Evolutionary conservation across 2,797 vertebrate genomes (phyloP).

Genomic region (Smutsia temminckii): DNA sequence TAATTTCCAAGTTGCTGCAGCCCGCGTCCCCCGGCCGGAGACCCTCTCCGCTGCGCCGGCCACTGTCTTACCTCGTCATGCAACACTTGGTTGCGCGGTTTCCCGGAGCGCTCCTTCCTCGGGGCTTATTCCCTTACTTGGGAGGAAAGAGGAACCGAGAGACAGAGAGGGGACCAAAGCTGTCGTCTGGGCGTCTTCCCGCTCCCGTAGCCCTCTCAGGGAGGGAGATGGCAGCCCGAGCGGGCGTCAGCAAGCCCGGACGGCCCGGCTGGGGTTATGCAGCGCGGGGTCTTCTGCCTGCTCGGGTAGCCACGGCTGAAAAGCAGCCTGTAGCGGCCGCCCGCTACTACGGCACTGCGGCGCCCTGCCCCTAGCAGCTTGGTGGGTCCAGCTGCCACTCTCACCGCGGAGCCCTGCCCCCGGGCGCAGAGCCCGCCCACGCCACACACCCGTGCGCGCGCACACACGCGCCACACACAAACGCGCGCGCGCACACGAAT

Average conservation of each 20-base stretch:
- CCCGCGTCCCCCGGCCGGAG: not conserved
- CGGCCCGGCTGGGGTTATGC: not conserved
- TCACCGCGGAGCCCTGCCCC: constrained; percentile 69
- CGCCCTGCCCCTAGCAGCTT: constrained; percentile 63
- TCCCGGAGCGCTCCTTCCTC: constrained; percentile 52
- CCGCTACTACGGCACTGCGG: constrained; percentile 76
- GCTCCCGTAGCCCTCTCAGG: constrained; percentile 40
- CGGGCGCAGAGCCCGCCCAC: constrained; percentile 68
- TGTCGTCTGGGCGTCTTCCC: constrained; percentile 50
- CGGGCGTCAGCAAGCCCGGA: not conserved
- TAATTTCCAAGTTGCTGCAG: constrained; percentile 52
- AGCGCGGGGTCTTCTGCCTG: not conserved
- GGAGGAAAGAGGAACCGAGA: constrained; percentile 72
- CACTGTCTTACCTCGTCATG: constrained; percentile 74
- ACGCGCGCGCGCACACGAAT: not conserved
- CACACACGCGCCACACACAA: not conserved
- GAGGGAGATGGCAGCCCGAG: not conserved
- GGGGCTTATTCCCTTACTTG: constrained; percentile 74
- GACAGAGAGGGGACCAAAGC: constrained; percentile 59
- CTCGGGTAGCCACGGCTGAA: not conserved
- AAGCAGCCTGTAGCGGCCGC: not conserved
- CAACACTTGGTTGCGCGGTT: constrained; percentile 71
- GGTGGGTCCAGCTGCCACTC: constrained; percentile 75
- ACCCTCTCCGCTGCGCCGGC: not conserved
- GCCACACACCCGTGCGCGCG: constrained; percentile 37